These are phyloP conservation scores for Thymelicus acteon DNA, from an alignment of 2,888 invertebrate species.

Conservation along the genomic window DNA sequence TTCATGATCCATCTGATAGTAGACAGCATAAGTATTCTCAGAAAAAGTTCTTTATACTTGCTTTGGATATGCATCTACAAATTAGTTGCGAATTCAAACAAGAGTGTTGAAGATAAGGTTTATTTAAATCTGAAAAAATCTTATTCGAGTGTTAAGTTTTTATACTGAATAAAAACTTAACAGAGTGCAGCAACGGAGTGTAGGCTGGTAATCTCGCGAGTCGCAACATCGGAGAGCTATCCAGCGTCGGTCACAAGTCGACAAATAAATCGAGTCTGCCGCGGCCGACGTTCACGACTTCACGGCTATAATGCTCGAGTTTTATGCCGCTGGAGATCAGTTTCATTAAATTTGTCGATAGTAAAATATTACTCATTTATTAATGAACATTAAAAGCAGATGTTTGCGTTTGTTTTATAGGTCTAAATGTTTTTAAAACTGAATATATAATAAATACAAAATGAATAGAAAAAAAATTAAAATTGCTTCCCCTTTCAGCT, in stretches of 20 bases:
- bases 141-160: not conserved
- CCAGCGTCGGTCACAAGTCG: slow-evolving; percentile 41
- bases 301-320: slow-evolving; percentile 38
- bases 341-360: no score
- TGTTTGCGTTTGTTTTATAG: no score
- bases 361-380: no score
- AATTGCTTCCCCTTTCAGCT: not conserved
- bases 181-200: not conserved
- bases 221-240: slow-evolving; percentile 40
- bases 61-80: not conserved
- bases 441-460: no score
- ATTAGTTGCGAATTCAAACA: not conserved
- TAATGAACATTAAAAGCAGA: no score
- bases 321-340: slow-evolving; percentile 38
- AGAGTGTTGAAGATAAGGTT: not conserved
- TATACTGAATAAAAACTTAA: not conserved
- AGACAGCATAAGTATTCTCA: not conserved
- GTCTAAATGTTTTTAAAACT: no score
- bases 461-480: not conserved
- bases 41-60: not conserved
- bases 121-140: not conserved
- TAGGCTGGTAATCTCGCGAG: slow-evolving; percentile 41
- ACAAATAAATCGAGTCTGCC: slow-evolving; percentile 41
- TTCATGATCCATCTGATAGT: not conserved
- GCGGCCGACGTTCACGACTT: slow-evolving; percentile 37